A percentile compares a stretch with the other conserved stretches of the same genome.
Evolutionary conservation across 2,797 vertebrate genomes (phyloP).

Genomic region (Capromys pilorides): DNA sequence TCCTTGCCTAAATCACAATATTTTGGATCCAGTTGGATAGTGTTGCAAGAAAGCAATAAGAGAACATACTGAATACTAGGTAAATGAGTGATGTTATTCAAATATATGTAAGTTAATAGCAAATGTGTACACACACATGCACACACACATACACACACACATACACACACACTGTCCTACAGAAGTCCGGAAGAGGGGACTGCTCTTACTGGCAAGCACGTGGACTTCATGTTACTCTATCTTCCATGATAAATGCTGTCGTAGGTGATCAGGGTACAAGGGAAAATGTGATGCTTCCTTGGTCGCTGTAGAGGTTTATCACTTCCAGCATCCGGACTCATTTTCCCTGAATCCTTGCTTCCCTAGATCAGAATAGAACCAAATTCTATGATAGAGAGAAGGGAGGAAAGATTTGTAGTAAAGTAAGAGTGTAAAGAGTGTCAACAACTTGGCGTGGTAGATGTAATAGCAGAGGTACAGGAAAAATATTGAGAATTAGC

Average conservation of each 20-base stretch:
- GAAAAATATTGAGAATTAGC: not conserved
- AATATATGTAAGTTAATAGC: not conserved
- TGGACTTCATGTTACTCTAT: not conserved
- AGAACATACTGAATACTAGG: conserved; percentile 31
- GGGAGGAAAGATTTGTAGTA: not conserved
- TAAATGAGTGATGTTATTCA: conserved; percentile 28
- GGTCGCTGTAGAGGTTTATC: not conserved
- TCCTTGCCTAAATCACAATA: not conserved
- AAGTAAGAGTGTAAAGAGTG: not conserved
- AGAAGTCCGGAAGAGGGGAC: not conserved
- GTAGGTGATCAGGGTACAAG: not conserved
- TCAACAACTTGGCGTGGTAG: not conserved
- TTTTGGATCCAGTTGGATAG: not conserved
- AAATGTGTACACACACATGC: not conserved
- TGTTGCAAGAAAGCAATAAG: conserved; percentile 5
- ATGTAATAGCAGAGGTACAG: not conserved
- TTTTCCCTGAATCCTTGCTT: not conserved
- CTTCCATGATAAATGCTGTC: not conserved
- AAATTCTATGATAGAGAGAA: not conserved
- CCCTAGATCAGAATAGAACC: not conserved
- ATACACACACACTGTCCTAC: not conserved
- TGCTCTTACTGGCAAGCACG: not conserved
- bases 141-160: not conserved
- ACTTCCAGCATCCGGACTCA: not conserved
- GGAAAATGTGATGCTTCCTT: not conserved